These are phyloP conservation scores for Gasterosteus aculeatus DNA, from an alignment of 2,113 vertebrate genomes.

Conservation along the genomic window DNA sequence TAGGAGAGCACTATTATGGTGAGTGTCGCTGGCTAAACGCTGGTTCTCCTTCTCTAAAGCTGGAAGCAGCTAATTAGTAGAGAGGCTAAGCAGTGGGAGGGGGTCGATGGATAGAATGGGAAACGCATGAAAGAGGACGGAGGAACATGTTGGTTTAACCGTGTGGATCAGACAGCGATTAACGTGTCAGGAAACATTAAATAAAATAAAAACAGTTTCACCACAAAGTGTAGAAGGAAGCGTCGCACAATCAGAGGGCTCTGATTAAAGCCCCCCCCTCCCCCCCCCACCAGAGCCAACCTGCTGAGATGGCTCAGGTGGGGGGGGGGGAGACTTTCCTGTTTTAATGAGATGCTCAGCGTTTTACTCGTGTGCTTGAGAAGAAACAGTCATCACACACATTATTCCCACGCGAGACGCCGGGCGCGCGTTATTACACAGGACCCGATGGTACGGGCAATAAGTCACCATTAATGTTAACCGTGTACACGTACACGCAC, in stretches of 20 bases:
- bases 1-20: not conserved
- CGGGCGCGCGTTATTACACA: no score
- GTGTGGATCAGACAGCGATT: no score
- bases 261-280: slow-evolving; percentile 40
- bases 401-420: no score
- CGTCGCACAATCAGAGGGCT: slow-evolving; percentile 21
- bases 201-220: slow-evolving; percentile 1
- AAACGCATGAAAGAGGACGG: no score
- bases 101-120: not conserved
- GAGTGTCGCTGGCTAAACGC: slow-evolving; percentile 3
- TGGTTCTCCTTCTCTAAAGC: slow-evolving; percentile 13
- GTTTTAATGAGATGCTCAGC: slow-evolving; percentile 35
- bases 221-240: slow-evolving; percentile 3
- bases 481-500: no score
- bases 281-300: no score
- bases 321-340: slow-evolving; percentile 12
- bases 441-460: no score
- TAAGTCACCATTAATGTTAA: not conserved
- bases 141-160: not conserved
- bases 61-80: slow-evolving; percentile 15
- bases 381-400: slow-evolving; percentile 11
- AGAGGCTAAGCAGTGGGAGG: not conserved
- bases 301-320: slow-evolving; percentile 38
- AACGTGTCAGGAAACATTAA: not conserved
- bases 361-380: not conserved